phyloP scores from a whole-genome alignment of 2,113 vertebrate species.

The Anthoscopus minutus region DNA sequence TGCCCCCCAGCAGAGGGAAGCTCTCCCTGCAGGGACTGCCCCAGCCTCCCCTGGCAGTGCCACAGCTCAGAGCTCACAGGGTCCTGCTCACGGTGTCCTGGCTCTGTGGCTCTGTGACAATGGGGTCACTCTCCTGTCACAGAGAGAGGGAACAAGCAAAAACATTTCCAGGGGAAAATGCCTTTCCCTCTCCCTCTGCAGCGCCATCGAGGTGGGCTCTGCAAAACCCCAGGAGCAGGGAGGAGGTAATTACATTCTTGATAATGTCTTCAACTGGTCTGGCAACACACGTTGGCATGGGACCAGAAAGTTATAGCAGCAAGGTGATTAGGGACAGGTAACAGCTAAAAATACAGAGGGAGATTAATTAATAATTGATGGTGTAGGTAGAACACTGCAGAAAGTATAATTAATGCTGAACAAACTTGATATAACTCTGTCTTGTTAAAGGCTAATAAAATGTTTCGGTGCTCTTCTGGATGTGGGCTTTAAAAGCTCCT shows the following conservation, averaged over 20 bases:
- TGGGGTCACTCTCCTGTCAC: not conserved
- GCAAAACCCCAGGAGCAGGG: constrained; percentile 57
- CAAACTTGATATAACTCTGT: constrained; percentile 15
- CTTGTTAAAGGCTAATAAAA: constrained; percentile 49
- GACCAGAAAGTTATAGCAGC: constrained; percentile 45
- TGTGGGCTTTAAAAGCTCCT: not conserved
- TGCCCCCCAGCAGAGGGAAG: not conserved
- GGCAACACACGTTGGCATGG: constrained; percentile 24
- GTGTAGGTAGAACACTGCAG: constrained; percentile 44
- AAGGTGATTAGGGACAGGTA: constrained; percentile 58
- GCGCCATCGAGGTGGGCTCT: not conserved
- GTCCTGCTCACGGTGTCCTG: fast-evolving
- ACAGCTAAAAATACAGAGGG: constrained; percentile 44
- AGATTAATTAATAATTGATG: constrained; percentile 64
- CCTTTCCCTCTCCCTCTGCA: constrained; percentile 19
- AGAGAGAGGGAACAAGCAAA: fast-evolving
- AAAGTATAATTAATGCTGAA: constrained; percentile 37
- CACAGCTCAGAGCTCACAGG: fast-evolving
- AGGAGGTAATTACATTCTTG: constrained; percentile 57
- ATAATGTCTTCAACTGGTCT: constrained; percentile 42
- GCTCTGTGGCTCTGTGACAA: fast-evolving
- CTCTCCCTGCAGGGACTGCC: not conserved
- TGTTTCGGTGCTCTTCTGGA: not conserved
- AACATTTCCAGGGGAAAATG: not conserved
- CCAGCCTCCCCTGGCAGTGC: fast-evolving